Evolutionary conservation across 1,140 invertebrate genomes (phyloP).

Genomic region (Bombus breviceps): DNA sequence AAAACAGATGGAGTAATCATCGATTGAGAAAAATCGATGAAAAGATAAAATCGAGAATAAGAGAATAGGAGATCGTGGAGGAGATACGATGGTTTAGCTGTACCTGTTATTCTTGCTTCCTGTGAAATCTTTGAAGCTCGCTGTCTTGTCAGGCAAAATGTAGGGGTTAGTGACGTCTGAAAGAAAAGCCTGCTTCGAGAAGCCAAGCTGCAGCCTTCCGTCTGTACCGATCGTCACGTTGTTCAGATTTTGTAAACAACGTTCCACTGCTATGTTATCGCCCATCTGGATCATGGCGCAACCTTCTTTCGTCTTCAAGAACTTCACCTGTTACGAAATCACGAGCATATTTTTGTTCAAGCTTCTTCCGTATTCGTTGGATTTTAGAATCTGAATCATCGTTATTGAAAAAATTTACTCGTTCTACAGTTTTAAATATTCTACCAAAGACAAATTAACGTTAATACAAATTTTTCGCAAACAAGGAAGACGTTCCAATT

Average conservation of each 20-base stretch:
- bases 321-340: slow-evolving; percentile 91
- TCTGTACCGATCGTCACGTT: slow-evolving; percentile 91
- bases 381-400: background rate
- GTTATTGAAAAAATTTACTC: too few species aligned
- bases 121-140: slow-evolving; percentile 98
- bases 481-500: background rate
- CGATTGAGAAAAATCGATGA: background rate
- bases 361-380: too few species aligned
- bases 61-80: background rate
- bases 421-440: too few species aligned
- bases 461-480: background rate
- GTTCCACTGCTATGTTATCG: slow-evolving; percentile 95
- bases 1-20: background rate
- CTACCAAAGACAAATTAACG: background rate
- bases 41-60: background rate
- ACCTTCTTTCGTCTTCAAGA: slow-evolving; percentile 99
- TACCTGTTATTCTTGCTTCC: slow-evolving; percentile 96
- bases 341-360: background rate
- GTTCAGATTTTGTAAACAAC: slow-evolving; percentile 97
- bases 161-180: slow-evolving; percentile 98
- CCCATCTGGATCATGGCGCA: slow-evolving; percentile 99
- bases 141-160: slow-evolving; percentile 96
- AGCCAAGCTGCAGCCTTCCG: slow-evolving; percentile 87
- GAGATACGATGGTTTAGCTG: background rate
- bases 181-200: slow-evolving; percentile 98